A percentile compares a stretch with the other conserved stretches of the same genome.
Conservation (phyloP, 2,888 invertebrate genomes). For the Ochlodes sylvanus region DNA sequence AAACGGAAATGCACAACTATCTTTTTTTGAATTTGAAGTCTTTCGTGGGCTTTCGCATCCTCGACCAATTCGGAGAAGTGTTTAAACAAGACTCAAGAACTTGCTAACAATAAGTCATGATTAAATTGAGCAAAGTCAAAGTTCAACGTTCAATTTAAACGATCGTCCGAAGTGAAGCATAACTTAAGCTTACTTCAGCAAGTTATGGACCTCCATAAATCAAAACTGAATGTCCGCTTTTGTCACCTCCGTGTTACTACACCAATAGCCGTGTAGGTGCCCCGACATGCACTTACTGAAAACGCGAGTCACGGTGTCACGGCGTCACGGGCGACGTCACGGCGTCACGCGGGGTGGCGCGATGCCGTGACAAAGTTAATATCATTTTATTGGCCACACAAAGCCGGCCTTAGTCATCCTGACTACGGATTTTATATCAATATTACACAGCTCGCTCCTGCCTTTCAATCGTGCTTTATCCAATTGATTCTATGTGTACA, state of each 20-base stretch:
- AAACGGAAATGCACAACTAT: too few relatives aligned
- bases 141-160: too few relatives aligned
- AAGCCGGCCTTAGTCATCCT: slow-evolving; percentile 43
- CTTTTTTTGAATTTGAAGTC: too few relatives aligned
- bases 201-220: slow-evolving; percentile 1
- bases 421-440: slow-evolving; percentile 41
- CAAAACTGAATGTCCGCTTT: slow-evolving; percentile 3
- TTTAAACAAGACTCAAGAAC: too few relatives aligned
- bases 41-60: too few relatives aligned
- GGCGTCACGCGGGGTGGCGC: slow-evolving; percentile 13
- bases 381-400: slow-evolving; percentile 45
- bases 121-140: too few relatives aligned
- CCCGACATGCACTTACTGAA: slow-evolving; percentile 15
- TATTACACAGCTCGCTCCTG: slow-evolving; percentile 4
- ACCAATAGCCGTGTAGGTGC: slow-evolving; percentile 1
- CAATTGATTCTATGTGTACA: neutral
- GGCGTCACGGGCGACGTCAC: slow-evolving; percentile 5
- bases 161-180: neutral
- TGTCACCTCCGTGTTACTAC: slow-evolving; percentile 1
- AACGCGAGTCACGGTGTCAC: slow-evolving; percentile 21
- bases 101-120: too few relatives aligned
- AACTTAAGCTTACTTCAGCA: neutral
- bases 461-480: neutral
- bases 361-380: slow-evolving; percentile 48
- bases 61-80: too few relatives aligned